A percentile compares a stretch with the other conserved stretches of the same genome.
Evolutionary conservation across 1,140 invertebrate genomes (phyloP).

Genomic region (Panagrolaimus sp.): DNA sequence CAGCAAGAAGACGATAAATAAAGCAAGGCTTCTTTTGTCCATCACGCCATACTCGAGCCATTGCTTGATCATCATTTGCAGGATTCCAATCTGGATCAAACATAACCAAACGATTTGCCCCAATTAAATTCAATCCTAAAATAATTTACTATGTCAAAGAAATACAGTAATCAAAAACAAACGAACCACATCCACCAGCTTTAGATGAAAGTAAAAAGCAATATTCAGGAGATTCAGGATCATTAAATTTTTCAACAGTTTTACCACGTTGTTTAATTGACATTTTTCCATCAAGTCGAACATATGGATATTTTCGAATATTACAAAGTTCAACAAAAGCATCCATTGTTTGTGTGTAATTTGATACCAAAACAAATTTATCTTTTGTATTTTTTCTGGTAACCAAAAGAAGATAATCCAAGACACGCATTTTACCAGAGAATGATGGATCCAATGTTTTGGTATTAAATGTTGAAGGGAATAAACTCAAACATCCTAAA

Average conservation of each 20-base stretch:
- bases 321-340: constrained; percentile 75
- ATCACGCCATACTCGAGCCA: constrained; percentile 98
- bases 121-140: constrained; percentile 99
- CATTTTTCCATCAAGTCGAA: constrained; percentile 92
- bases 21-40: constrained; percentile 98
- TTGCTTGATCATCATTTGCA: constrained; percentile 98
- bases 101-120: constrained; percentile 99
- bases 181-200: constrained; percentile 84
- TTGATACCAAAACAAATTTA: constrained; percentile 97
- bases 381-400: constrained; percentile 81
- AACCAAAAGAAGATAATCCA: constrained; percentile 86
- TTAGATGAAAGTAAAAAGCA: constrained; percentile 99
- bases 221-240: constrained; percentile 74
- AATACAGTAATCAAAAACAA: constrained; percentile 87
- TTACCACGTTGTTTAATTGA: constrained; percentile 94
- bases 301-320: constrained; percentile 67
- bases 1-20: constrained; percentile 81
- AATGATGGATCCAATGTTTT: constrained; percentile 62
- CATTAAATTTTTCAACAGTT: constrained; percentile 90
- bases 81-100: constrained; percentile 99
- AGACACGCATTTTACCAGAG: constrained; percentile 81
- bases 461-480: constrained; percentile 71
- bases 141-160: constrained; percentile 72
- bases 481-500: constrained; percentile 23
- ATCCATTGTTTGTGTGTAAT: constrained; percentile 98